These are phyloP conservation scores for Aphidius gifuensis DNA, from an alignment of 1,140 invertebrate species.

Conservation along the genomic window DNA sequence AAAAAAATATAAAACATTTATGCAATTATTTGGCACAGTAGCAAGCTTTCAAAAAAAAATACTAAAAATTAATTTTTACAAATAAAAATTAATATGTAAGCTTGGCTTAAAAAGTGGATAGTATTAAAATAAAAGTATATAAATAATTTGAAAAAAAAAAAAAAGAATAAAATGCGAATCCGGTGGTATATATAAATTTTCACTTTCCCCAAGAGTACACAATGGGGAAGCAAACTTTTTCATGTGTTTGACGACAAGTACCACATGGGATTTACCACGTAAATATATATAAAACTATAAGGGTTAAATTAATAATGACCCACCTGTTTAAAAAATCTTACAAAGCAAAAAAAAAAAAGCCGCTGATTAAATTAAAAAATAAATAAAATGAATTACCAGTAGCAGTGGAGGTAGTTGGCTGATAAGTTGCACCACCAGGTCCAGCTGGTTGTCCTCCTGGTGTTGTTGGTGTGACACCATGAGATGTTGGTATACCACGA, in stretches of 20 bases:
- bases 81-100: too few species aligned
- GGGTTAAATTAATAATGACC: constrained; percentile 36
- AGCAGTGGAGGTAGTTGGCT: constrained; percentile 61
- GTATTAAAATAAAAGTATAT: constrained; percentile 6
- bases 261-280: background rate
- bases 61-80: too few species aligned
- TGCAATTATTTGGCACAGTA: too few species aligned
- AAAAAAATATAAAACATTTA: too few species aligned
- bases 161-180: constrained; percentile 17
- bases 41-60: too few species aligned
- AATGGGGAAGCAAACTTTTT: constrained; percentile 13
- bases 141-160: background rate
- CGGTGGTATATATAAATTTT: constrained; percentile 11
- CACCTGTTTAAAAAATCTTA: constrained; percentile 34
- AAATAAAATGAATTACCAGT: constrained; percentile 47
- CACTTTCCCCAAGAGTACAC: background rate
- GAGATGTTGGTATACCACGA: constrained; percentile 50
- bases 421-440: constrained; percentile 61
- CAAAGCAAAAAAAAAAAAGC: background rate
- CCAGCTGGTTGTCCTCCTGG: constrained; percentile 51
- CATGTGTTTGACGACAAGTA: constrained; percentile 5
- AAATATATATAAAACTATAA: background rate
- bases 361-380: background rate
- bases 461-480: constrained; percentile 49
- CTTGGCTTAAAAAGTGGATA: too few species aligned